Conservation (phyloP, 2,797 vertebrate genomes). For the Brotogeris chrysoptera region DNA sequence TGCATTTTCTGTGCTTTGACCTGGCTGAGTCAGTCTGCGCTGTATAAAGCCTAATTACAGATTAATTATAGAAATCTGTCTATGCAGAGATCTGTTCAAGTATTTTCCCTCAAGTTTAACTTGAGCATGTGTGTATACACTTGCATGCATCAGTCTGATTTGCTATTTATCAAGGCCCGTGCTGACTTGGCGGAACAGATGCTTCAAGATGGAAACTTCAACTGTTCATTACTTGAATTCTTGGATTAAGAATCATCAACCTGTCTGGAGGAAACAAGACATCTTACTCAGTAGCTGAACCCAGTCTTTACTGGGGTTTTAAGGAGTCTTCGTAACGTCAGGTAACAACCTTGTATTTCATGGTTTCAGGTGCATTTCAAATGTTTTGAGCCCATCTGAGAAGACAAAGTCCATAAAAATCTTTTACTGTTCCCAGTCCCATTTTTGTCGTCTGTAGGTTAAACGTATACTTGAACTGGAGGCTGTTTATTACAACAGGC, state of each 20-base stretch:
- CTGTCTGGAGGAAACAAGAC: constrained; percentile 54
- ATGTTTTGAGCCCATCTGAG: neutral
- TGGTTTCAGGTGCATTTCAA: neutral
- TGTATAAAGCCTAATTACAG: constrained; percentile 56
- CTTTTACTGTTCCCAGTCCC: neutral
- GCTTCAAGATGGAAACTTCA: constrained; percentile 68
- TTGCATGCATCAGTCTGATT: constrained; percentile 62
- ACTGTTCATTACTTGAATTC: constrained; percentile 62
- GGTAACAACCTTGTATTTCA: neutral
- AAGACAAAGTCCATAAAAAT: neutral
- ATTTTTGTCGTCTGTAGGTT: neutral
- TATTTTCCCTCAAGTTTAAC: constrained; percentile 59
- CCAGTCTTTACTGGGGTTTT: neutral
- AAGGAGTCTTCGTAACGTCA: neutral
- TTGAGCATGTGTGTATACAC: constrained; percentile 42
- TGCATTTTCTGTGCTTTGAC: constrained; percentile 54
- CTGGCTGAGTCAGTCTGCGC: constrained; percentile 32
- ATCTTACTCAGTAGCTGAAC: constrained; percentile 31
- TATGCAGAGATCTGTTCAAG: constrained; percentile 33
- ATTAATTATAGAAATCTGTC: constrained; percentile 66
- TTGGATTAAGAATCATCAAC: constrained; percentile 66
- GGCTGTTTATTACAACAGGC: constrained; percentile 9
- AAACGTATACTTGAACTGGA: neutral
- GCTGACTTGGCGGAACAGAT: constrained; percentile 67
- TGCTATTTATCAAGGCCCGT: constrained; percentile 69